Evolutionary conservation across 2,113 vertebrate genomes (phyloP), one percentile per base, ranked within the genome.

Genomic region (Ranitomeya imitator): DNA sequence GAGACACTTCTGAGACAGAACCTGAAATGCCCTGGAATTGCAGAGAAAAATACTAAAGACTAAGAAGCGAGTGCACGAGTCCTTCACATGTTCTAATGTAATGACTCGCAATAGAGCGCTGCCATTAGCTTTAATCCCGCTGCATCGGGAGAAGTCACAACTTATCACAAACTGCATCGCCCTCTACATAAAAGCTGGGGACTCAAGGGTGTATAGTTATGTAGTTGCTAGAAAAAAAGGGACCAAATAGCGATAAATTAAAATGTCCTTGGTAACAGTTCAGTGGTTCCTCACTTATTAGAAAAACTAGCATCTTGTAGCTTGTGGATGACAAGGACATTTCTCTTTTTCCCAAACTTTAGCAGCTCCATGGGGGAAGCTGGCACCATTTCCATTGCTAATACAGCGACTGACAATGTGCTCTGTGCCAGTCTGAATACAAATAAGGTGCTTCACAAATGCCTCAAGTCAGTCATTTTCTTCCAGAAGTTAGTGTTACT

Each of bases 251-350:
- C 14, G 37, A 79, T 69, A 31, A 11, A 79, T 79, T 55, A 31
- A 37, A 67, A 67, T 67, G 77, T 80, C 85, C 77, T 79, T 86
- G 85, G 60, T 60, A 61, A 60, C 51, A 69, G 61, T 69, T 79
- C 61, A 69, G 76, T 9, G 23, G 69, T 31, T 86, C 60, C 79
- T 55, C 8, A 16, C 26, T 67, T 65, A 87, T 69, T 86, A 79
- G 23, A 31, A 79, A 67, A 55, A 55, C 13, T 26, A 55, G 7
- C 15, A 80, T 69, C 54, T 19, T 51, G 51, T 60, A 52, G 60
- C 60, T 79, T 55, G 21, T 45, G 78, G 37, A n/a, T 71, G 78
- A 87, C 77, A 87, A 86, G 85, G 76, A 71, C 85, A 79, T 69
- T 86, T 80, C 23, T 78, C 85, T 78, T 79, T 78, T 13, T 77